These are phyloP conservation scores for Agriopis marginaria DNA, from an alignment of 2,888 invertebrate species.

Conservation along the genomic window DNA sequence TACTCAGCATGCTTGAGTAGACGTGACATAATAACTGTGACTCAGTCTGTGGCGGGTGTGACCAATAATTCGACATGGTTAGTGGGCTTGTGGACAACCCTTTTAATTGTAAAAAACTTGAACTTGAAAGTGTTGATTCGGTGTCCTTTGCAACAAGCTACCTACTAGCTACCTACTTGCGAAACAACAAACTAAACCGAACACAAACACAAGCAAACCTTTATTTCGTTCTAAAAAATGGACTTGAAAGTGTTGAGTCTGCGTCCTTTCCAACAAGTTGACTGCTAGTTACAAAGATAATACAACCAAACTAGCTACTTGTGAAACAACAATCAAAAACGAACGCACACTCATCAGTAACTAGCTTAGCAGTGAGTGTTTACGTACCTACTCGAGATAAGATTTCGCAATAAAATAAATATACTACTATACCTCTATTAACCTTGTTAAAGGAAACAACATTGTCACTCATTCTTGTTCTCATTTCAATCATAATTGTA, in stretches of 20 bases:
- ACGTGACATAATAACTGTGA: constrained; percentile 6
- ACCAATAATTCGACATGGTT: constrained; percentile 28
- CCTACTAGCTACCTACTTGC: too few relatives aligned
- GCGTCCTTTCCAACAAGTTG: not conserved
- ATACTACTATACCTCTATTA: not conserved
- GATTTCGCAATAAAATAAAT: constrained; percentile 8
- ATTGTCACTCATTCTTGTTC: not conserved
- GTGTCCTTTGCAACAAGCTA: not conserved
- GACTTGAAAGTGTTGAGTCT: constrained; percentile 4
- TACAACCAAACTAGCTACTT: too few relatives aligned
- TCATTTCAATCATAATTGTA: not conserved
- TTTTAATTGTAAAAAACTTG: constrained; percentile 4
- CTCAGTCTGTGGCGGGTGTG: constrained; percentile 20
- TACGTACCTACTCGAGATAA: not conserved
- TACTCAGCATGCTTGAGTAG: constrained; percentile 14
- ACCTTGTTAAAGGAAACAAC: constrained; percentile 6
- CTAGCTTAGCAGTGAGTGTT: not conserved
- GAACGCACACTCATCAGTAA: not conserved
- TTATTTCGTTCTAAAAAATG: not conserved
- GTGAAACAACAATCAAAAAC: too few relatives aligned
- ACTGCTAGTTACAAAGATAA: too few relatives aligned
- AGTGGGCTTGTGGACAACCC: constrained; percentile 23
- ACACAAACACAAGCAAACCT: too few relatives aligned
- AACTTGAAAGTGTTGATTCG: constrained; percentile 5
- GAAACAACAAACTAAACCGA: too few relatives aligned